Percentiles rank a stretch among this genome's conserved stretches.
These are phyloP conservation scores for Acromyrmex heyeri DNA, from an alignment of 1,140 invertebrate species.

Conservation along the genomic window DNA sequence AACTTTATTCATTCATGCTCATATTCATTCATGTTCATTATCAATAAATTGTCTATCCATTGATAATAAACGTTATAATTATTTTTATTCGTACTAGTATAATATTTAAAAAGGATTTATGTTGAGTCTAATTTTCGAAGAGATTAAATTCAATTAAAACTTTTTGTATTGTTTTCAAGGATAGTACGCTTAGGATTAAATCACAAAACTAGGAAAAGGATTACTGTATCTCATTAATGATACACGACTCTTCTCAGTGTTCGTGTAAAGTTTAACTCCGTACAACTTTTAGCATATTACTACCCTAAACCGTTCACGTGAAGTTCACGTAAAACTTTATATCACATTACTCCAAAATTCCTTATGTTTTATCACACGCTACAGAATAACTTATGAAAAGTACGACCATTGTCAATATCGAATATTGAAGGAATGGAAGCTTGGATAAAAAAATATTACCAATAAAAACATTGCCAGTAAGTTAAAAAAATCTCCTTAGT, in stretches of 20 bases:
- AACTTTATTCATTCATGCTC: neutral
- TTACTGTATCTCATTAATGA: constrained; percentile 50
- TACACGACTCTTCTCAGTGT: constrained; percentile 2
- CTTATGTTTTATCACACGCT: neutral
- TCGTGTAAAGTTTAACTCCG: constrained; percentile 41
- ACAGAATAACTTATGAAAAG: constrained; percentile 16
- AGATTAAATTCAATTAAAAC: neutral
- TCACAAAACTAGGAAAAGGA: constrained; percentile 18
- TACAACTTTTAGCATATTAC: constrained; percentile 36
- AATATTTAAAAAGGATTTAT: neutral
- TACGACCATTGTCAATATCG: neutral
- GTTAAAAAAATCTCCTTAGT: constrained; percentile 71
- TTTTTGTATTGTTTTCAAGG: neutral
- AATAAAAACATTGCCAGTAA: constrained; percentile 30
- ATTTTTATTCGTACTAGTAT: neutral
- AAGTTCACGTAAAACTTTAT: constrained; percentile 44
- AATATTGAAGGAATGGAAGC: constrained; percentile 6
- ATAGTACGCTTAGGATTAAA: neutral
- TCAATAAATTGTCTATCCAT: neutral
- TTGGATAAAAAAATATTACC: neutral
- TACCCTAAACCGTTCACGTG: constrained; percentile 4
- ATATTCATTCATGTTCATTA: neutral
- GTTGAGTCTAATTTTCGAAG: neutral
- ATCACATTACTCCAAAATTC: neutral
- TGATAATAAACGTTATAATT: neutral